A percentile compares a stretch with the other conserved stretches of the same genome.
phyloP scores from a whole-genome alignment of 2,797 vertebrate species.

The Crenichthys baileyi region DNA sequence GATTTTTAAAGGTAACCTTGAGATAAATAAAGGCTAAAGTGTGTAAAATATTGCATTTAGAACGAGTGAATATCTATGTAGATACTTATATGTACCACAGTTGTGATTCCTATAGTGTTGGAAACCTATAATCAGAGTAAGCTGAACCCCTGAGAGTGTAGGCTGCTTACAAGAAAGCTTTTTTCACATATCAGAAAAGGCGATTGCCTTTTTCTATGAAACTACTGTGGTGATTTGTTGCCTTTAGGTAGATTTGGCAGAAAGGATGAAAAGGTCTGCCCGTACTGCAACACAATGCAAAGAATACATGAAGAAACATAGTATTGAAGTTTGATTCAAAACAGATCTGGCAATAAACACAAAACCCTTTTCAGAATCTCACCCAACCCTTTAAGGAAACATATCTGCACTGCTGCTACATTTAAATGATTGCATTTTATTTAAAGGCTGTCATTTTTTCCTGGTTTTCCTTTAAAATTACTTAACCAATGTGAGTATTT shows the following conservation, averaged over 20 bases:
- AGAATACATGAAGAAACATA: constrained; percentile 17
- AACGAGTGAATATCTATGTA: constrained; percentile 39
- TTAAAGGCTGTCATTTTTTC: not conserved
- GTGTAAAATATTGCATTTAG: constrained; percentile 39
- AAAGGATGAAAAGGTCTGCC: constrained; percentile 31
- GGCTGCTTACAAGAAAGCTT: constrained; percentile 21
- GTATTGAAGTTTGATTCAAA: constrained; percentile 19
- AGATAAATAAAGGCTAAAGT: constrained; percentile 37
- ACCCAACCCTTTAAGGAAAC: constrained; percentile 13
- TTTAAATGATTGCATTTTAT: constrained; percentile 32
- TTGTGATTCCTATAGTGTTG: constrained; percentile 32
- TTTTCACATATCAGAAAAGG: constrained; percentile 33
- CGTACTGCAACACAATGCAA: constrained; percentile 1
- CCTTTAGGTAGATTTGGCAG: constrained; percentile 36
- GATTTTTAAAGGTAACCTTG: constrained; percentile 64
- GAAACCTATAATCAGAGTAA: constrained; percentile 32
- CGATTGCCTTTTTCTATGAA: constrained; percentile 43
- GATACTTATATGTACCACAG: constrained; percentile 37
- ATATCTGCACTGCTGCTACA: not conserved
- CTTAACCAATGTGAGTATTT: constrained; percentile 35
- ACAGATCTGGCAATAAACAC: constrained; percentile 5
- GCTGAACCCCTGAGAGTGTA: constrained; percentile 23
- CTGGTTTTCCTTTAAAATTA: constrained; percentile 16
- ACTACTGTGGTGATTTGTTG: constrained; percentile 18
- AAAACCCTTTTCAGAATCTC: constrained; percentile 6